Evolutionary conservation across 2,797 vertebrate species (phyloP), one percentile per base, ranked within the genome.

Genomic region (Gallinago stenura): DNA sequence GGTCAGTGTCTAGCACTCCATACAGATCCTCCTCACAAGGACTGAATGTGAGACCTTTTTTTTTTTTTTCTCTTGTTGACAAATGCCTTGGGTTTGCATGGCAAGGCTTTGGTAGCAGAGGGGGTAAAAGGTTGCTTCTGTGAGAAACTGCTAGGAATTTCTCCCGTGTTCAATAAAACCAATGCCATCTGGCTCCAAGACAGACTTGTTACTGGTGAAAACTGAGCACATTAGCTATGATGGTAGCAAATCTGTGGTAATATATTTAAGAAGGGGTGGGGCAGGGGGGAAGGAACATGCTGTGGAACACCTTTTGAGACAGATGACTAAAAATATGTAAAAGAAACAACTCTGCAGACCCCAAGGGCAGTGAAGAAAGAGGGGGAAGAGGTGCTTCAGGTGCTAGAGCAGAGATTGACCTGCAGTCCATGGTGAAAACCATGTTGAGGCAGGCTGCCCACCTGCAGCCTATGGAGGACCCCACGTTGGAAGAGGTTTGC

Each of bases 401-500:
- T 1, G 1, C 9, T 2, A 1, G 12, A 54, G 35, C 8, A 45
- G 26, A 39, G 6, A 7, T 26, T 50, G n/a, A 15, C 13, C 33
- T 46, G n/a, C 25, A 87, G 18, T 1, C 31, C 0, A 0, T 22
- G 15, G 8, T 17, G 26, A 35, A 45, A 10, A 5, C 2, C 43
- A 4, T 1, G 12, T 37, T 16, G 22, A 45, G 35, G 28, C n/a
- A 70, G 31, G 22, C 12, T 50, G 13, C 51, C 13, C 18, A 19
- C 33, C 18, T 50, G 45, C n/a, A 50, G 39, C 0, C 12, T 1
- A 2, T 7, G 20, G 18, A 62, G 9, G 20, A 68, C 10, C 10
- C 7, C 2, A 3, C 1, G 12, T 19, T 30, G 39, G 19, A 62
- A 6, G 7, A 77, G 22, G 30, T 14, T 14, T 62, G 10, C 46